These are phyloP conservation scores for Cyprinodon tularosa DNA, from an alignment of 2,113 vertebrate species.

Conservation along the genomic window DNA sequence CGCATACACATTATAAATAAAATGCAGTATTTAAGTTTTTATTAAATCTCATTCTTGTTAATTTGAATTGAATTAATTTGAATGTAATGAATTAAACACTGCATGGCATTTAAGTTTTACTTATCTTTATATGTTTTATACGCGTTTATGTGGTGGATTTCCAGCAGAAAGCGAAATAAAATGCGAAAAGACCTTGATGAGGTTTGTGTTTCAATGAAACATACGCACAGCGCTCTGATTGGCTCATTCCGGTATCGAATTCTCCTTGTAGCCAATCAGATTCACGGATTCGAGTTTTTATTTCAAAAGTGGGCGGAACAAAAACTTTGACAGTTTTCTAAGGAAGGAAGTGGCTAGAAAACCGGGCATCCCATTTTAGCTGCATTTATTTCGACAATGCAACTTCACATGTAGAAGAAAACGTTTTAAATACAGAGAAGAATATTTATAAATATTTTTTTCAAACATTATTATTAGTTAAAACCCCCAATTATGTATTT, in stretches of 20 bases:
- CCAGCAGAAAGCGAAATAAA: neutral
- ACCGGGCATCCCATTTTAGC: too few species aligned
- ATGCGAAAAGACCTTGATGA: neutral
- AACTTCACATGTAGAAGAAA: too few species aligned
- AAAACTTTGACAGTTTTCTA: constrained; percentile 4
- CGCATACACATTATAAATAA: neutral
- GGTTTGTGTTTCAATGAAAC: constrained; percentile 39
- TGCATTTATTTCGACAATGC: neutral
- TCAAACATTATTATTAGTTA: neutral
- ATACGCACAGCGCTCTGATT: constrained; percentile 45
- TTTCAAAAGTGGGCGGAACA: constrained; percentile 4
- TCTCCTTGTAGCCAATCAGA: constrained; percentile 31
- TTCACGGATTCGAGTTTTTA: neutral
- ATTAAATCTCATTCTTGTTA: neutral
- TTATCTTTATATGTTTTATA: neutral
- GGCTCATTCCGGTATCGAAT: constrained; percentile 1
- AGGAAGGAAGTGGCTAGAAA: neutral
- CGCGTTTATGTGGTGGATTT: neutral
- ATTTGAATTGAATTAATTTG: neutral
- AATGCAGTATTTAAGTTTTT: neutral
- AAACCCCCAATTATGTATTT: neutral
- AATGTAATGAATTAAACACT: neutral
- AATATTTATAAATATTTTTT: too few species aligned
- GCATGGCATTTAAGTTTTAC: neutral
- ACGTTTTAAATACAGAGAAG: too few species aligned